Conservation (phyloP, 2,888 invertebrate genomes). For the Acanthosepion esculentum region DNA sequence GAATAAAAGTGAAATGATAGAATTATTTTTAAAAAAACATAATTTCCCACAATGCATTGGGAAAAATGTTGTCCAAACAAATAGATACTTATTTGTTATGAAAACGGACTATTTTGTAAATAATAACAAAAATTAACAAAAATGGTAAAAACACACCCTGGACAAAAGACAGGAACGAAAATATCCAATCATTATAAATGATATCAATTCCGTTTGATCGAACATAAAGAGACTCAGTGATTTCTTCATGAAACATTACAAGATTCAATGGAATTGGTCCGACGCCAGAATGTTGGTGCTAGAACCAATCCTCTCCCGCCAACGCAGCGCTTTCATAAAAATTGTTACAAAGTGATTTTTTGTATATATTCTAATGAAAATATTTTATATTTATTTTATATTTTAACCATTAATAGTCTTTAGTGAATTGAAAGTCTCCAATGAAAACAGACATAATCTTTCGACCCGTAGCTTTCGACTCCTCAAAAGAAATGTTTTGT, state of each 20-base stretch:
- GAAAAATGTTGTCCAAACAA: neutral
- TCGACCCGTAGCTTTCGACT: neutral
- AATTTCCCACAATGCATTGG: neutral
- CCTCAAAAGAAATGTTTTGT: neutral
- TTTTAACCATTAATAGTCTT: neutral
- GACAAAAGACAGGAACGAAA: neutral
- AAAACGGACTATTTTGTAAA: neutral
- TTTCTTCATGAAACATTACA: neutral
- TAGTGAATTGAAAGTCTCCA: neutral
- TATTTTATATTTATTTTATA: neutral
- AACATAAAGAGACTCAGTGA: neutral
- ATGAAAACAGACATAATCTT: neutral
- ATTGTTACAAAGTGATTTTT: neutral
- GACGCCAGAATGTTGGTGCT: neutral
- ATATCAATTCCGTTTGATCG: neutral
- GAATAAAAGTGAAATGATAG: neutral
- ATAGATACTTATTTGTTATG: neutral
- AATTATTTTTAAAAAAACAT: neutral
- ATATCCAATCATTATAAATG: neutral
- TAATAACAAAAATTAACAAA: neutral
- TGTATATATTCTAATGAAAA: neutral
- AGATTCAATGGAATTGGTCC: neutral
- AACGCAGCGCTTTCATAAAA: neutral
- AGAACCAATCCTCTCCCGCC: neutral
- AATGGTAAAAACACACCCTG: neutral